Evolutionary conservation across 2,797 vertebrate species (phyloP).

Genomic region (Simalia tracyae): DNA sequence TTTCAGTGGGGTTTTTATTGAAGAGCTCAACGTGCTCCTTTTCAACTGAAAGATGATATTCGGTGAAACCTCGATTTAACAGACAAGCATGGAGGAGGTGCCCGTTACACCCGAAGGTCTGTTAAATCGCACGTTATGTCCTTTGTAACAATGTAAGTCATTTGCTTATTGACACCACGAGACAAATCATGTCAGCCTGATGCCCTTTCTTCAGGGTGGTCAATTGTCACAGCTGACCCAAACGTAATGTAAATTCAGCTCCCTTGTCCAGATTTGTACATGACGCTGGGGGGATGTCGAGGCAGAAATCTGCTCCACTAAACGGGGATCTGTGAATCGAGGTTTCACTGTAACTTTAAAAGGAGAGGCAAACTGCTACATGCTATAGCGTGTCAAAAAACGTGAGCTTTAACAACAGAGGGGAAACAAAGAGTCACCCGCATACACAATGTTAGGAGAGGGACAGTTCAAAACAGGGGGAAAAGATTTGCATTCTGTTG

Average conservation of each 20-base stretch:
- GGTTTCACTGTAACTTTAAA: not conserved
- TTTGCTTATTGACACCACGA: not conserved
- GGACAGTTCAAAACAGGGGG: constrained; percentile 53
- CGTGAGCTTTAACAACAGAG: not conserved
- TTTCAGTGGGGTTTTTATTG: constrained; percentile 13
- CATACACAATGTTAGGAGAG: constrained; percentile 29
- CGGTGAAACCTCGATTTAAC: not conserved
- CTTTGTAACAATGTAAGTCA: not conserved
- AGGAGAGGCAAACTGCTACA: not conserved
- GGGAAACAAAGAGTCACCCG: not conserved
- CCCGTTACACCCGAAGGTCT: not conserved
- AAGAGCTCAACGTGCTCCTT: constrained; percentile 11
- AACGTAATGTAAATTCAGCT: not conserved
- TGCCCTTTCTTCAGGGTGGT: not conserved
- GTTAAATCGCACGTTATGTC: not conserved
- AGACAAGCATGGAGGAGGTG: not conserved
- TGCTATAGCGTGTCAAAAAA: constrained; percentile 1
- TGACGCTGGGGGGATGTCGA: not conserved
- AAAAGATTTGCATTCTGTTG: constrained; percentile 49
- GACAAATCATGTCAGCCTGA: not conserved
- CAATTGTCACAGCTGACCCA: not conserved
- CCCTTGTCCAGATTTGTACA: not conserved
- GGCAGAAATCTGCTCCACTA: not conserved
- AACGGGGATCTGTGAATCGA: not conserved
- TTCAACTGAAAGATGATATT: not conserved